A percentile compares a stretch with the other conserved stretches of the same genome.
phyloP scores from a whole-genome alignment of 2,113 vertebrate genomes.

The Cochlearius cochlearius region DNA sequence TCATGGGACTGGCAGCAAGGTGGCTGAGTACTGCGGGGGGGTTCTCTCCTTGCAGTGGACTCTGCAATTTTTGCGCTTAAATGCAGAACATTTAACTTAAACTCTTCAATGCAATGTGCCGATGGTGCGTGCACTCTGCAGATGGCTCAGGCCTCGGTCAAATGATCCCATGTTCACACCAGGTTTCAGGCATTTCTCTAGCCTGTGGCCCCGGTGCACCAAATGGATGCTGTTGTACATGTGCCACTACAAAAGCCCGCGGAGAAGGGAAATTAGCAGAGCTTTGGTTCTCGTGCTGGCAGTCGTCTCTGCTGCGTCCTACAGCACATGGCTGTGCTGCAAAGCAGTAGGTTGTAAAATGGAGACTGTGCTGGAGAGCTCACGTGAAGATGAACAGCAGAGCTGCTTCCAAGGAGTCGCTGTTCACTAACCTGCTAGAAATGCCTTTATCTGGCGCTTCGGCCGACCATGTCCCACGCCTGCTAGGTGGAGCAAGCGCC shows the following conservation, averaged over 20 bases:
- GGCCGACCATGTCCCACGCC: accelerated
- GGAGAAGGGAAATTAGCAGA: neutral
- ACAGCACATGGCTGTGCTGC: neutral
- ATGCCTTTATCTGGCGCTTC: accelerated
- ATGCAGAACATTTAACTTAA: neutral
- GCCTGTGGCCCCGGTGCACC: neutral
- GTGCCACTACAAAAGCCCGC: neutral
- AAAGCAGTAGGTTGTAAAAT: neutral
- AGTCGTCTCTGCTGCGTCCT: neutral
- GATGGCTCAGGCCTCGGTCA: neutral
- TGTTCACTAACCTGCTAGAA: neutral
- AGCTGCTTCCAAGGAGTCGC: neutral
- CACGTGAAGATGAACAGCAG: accelerated
- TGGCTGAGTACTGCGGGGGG: neutral
- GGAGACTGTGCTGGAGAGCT: neutral
- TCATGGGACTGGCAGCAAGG: neutral
- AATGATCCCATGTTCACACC: neutral
- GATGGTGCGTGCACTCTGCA: neutral
- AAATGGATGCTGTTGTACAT: neutral
- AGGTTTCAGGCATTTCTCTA: neutral
- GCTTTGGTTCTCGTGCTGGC: neutral
- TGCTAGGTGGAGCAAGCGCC: neutral
- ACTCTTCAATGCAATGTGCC: neutral
- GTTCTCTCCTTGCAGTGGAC: neutral
- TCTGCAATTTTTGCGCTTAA: neutral